Percentiles rank a stretch among this genome's conserved stretches.
These are phyloP conservation scores for Erannis defoliaria DNA, from an alignment of 2,888 invertebrate species.

Conservation along the genomic window DNA sequence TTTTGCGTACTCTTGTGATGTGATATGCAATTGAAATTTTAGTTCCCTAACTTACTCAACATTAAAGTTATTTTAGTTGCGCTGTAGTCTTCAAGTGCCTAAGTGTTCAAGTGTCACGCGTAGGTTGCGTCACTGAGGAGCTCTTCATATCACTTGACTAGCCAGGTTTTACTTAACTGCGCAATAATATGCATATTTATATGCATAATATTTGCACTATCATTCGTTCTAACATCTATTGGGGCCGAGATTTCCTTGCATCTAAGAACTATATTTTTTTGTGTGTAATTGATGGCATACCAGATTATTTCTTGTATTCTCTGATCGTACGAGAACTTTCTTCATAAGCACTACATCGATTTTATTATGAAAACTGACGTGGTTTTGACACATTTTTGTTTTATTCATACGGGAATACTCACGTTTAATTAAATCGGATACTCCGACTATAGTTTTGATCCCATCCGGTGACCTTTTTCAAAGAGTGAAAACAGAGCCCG, in stretches of 20 bases:
- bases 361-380: too few relatives aligned
- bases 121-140: constrained; percentile 12
- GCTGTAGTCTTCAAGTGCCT: constrained; percentile 3
- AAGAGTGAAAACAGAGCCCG: too few relatives aligned
- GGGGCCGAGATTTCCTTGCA: not conserved
- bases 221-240: not conserved
- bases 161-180: constrained; percentile 16
- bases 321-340: too few relatives aligned
- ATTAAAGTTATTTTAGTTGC: not conserved
- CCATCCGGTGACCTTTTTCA: too few relatives aligned
- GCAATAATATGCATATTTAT: constrained; percentile 9
- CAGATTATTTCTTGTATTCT: too few relatives aligned
- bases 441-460: too few relatives aligned
- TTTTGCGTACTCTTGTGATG: too few relatives aligned
- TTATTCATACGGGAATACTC: too few relatives aligned
- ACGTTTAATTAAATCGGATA: too few relatives aligned
- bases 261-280: not conserved
- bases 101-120: constrained; percentile 1
- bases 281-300: too few relatives aligned
- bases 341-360: too few relatives aligned
- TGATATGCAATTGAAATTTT: not conserved
- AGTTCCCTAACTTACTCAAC: not conserved
- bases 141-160: constrained; percentile 16
- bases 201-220: constrained; percentile 15
- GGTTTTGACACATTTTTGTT: too few relatives aligned